Conservation (phyloP, 2,888 invertebrate species). For the Linyphia triangularis region DNA sequence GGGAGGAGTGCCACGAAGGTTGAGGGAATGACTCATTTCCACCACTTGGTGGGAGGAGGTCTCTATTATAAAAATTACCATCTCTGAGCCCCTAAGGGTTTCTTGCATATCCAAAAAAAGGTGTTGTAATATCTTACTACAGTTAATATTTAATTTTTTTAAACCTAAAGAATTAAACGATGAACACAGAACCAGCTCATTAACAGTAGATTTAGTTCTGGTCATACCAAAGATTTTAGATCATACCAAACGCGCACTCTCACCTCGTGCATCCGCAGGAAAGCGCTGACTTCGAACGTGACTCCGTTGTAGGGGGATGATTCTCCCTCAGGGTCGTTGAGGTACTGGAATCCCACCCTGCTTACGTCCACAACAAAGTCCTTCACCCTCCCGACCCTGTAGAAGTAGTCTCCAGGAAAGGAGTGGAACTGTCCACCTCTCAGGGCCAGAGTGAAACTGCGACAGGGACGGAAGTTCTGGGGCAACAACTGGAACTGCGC, state of each 20-base stretch:
- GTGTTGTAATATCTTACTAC: no score
- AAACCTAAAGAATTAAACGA: not conserved
- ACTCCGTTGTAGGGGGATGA: constrained; percentile 67
- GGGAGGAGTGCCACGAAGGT: no score
- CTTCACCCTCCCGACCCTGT: constrained; percentile 41
- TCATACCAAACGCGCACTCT: not conserved
- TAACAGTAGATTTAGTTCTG: not conserved
- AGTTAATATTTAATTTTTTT: no score
- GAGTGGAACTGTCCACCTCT: constrained; percentile 64
- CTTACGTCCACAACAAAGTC: constrained; percentile 67
- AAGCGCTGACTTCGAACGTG: constrained; percentile 60
- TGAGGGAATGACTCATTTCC: no score
- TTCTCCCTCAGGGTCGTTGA: constrained; percentile 57
- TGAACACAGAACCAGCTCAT: not conserved
- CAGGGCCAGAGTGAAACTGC: constrained; percentile 59
- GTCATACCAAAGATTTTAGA: no score
- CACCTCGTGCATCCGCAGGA: constrained; percentile 55
- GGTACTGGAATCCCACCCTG: constrained; percentile 40
- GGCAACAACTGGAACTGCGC: constrained; percentile 63
- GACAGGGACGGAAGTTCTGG: constrained; percentile 67
- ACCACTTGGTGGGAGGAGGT: no score
- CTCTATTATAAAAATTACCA: no score
- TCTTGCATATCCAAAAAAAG: no score
- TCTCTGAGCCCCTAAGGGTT: no score
- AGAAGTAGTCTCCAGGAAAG: constrained; percentile 60